Conservation (phyloP, 2,113 vertebrate genomes). For the Brienomyrus brachyistius region DNA sequence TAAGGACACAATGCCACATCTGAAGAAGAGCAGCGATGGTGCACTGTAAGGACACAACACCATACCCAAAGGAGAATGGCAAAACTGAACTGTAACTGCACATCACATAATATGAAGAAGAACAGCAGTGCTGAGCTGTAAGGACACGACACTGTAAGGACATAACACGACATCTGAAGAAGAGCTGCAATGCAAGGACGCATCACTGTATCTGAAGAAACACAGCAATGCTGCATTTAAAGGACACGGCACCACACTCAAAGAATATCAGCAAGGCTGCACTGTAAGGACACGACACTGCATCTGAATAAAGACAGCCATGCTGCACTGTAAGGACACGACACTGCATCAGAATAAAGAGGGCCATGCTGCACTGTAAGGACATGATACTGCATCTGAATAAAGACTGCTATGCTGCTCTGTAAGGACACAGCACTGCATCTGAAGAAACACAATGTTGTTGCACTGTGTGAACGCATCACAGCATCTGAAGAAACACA, state of each 20-base stretch:
- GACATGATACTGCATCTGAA: neutral
- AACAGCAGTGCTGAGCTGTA: neutral
- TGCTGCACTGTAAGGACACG: neutral
- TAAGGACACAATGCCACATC: neutral
- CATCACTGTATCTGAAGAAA: neutral
- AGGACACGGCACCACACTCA: conserved; percentile 19
- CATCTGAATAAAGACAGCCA: neutral
- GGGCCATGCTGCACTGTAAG: conserved; percentile 25
- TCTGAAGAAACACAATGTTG: neutral
- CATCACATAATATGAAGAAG: conserved; percentile 27
- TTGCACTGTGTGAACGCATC: neutral
- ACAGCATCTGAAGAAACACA: neutral
- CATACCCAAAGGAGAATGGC: neutral
- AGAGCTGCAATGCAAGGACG: neutral
- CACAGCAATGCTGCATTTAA: neutral
- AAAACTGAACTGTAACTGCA: conserved; percentile 26
- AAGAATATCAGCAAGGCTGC: neutral
- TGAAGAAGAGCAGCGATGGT: neutral
- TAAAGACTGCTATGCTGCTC: neutral
- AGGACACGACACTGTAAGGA: neutral
- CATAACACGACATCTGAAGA: neutral
- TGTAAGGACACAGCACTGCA: neutral
- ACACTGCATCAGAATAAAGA: neutral
- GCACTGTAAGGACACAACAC: neutral
- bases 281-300: neutral